Evolutionary conservation across 2,888 invertebrate genomes (phyloP).

Genomic region (Unio pictorum): DNA sequence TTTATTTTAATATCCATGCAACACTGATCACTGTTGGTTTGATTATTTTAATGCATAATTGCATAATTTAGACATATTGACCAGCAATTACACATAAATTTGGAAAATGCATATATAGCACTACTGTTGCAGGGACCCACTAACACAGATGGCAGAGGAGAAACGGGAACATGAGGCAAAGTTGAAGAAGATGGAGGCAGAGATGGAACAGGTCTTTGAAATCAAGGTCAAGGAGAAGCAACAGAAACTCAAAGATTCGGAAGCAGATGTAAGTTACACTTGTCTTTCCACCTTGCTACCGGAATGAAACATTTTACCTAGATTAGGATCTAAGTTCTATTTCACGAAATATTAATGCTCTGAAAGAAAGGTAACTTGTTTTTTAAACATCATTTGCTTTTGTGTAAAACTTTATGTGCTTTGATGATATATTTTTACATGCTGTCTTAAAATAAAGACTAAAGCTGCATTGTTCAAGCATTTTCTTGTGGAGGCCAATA

Average conservation of each 20-base stretch:
- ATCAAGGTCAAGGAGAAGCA: constrained; percentile 98
- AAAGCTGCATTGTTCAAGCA: no score
- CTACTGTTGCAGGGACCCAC: constrained; percentile 85
- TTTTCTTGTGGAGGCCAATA: no score
- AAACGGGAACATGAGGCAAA: constrained; percentile 95
- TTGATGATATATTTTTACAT: no score
- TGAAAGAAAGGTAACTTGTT: neutral
- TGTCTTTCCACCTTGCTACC: neutral
- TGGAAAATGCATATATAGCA: no score
- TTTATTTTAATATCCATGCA: no score
- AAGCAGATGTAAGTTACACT: constrained; percentile 80
- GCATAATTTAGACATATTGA: no score
- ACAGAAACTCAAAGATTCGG: constrained; percentile 95
- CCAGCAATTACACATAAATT: no score
- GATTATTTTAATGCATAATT: no score
- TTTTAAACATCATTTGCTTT: neutral
- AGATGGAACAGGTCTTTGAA: constrained; percentile 99
- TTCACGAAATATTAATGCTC: neutral
- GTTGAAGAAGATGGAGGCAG: constrained; percentile 98
- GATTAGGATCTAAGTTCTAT: neutral
- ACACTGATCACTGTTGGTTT: no score
- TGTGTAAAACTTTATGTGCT: no score
- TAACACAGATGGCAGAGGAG: constrained; percentile 99
- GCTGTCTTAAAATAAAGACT: no score
- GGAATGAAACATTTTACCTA: neutral